These are phyloP conservation scores for Falco concolor DNA, from an alignment of 2,797 vertebrate genomes.

Conservation along the genomic window DNA sequence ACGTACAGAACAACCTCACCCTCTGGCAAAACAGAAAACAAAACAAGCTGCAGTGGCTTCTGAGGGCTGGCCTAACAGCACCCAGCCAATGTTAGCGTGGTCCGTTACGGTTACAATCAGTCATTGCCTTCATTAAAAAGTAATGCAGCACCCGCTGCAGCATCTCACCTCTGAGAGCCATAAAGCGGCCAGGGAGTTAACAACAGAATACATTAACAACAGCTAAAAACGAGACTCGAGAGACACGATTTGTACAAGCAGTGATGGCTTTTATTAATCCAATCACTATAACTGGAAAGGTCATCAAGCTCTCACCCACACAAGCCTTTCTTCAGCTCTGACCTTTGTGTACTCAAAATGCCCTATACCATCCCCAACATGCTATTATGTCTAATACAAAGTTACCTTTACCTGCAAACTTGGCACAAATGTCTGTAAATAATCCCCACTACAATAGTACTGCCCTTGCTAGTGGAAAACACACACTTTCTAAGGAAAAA, in stretches of 20 bases:
- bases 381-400: fast-evolving
- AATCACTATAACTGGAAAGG: not conserved
- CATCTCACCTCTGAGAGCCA: not conserved
- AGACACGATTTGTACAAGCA: fast-evolving
- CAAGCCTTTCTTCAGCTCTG: not conserved
- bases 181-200: fast-evolving
- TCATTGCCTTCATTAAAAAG: not conserved
- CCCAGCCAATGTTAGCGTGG: fast-evolving
- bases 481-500: not conserved
- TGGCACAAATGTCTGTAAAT: not conserved
- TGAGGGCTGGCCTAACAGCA: not conserved
- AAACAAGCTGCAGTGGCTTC: not conserved
- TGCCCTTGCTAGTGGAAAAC: not conserved
- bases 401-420: too few species aligned
- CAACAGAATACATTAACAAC: too few species aligned
- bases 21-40: not conserved
- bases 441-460: fast-evolving
- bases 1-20: not conserved
- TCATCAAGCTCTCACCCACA: not conserved
- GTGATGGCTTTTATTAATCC: not conserved
- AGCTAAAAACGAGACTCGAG: not conserved
- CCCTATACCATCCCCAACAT: not conserved
- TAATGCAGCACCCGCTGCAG: not conserved
- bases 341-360: fast-evolving
- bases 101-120: too few species aligned